Evolutionary conservation across 2,888 invertebrate species (phyloP), one percentile per base, ranked within the genome.

Genomic region (Subacronicta megacephala): DNA sequence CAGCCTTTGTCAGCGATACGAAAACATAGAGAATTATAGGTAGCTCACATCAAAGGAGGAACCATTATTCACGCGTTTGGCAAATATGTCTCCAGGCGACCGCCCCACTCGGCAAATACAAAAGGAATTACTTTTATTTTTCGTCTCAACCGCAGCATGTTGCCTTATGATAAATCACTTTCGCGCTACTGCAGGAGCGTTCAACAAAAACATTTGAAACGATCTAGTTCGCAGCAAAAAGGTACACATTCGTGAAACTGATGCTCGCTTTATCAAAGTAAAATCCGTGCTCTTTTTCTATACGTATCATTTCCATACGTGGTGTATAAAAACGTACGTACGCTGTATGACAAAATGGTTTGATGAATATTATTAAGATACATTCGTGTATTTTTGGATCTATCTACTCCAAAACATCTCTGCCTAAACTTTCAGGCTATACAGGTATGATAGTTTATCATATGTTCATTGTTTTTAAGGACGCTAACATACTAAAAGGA

Each of bases 121-220:
- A 92, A 90, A 90, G 87, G 87, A 90, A 90, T 89, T 88, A 90
- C 91, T 83, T 88, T 90, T 90, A 91, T 91, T 92, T 92, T 88
- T 87, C 87, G 84, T 89, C 88, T 88, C 87, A 85, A 89, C 90
- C 91, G 74, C 90, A 91, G 90, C 86, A 84, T 91, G 90, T 88
- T 90, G 88, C 88, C 89, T 84, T 88, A 92, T 92, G 92, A 93
- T 92, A 92, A 92, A 92, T 93, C 89, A 90, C 90, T 92, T 91
- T 90, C 81, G 80, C 85, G 83, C 87, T 80, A 79, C 80, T 76
- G 80, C 81, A 80, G 79, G 81, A 83, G 80, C 76, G 79, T 62
- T 72, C 78, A 74, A 85, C 86, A 90, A 89, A 90, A 90, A 89
- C 88, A 87, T 83, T 76, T 72, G 72, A 77, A 81, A 78, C 75